phyloP scores from a whole-genome alignment of 2,888 invertebrate species.

The Herminia tarsipennalis region DNA sequence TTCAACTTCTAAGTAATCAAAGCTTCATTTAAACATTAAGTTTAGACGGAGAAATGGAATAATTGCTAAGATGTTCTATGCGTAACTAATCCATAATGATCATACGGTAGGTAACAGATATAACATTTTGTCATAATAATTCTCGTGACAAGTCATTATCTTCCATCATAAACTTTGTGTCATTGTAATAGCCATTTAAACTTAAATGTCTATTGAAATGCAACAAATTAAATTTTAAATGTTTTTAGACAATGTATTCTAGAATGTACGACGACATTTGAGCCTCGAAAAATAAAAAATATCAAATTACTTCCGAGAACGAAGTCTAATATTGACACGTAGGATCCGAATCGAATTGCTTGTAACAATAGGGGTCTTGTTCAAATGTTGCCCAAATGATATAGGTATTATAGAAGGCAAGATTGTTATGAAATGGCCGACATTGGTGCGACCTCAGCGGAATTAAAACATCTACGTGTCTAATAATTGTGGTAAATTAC shows the following conservation, averaged over 20 bases:
- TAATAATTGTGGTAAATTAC: slow-evolving; percentile 76
- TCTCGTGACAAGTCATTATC: slow-evolving; percentile 17
- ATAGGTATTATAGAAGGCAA: slow-evolving; percentile 54
- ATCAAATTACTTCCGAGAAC: slow-evolving; percentile 73
- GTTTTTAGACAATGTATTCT: slow-evolving; percentile 15
- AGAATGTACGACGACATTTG: slow-evolving; percentile 26
- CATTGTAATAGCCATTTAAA: slow-evolving; percentile 10
- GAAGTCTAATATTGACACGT: slow-evolving; percentile 66
- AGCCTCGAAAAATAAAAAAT: slow-evolving; percentile 54
- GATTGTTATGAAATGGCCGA: slow-evolving; percentile 58
- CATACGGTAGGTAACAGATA: slow-evolving; percentile 25
- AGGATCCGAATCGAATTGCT: slow-evolving; percentile 57
- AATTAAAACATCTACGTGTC: slow-evolving; percentile 71
- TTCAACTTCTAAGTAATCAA: slow-evolving; percentile 19
- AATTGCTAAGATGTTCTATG: slow-evolving; percentile 19
- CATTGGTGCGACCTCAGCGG: slow-evolving; percentile 73
- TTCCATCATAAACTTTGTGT: slow-evolving; percentile 13
- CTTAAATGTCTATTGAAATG: slow-evolving; percentile 15
- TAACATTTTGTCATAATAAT: slow-evolving; percentile 25
- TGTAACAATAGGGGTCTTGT: slow-evolving; percentile 55
- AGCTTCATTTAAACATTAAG: slow-evolving; percentile 5
- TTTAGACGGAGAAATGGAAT: slow-evolving; percentile 18
- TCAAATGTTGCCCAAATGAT: slow-evolving; percentile 53
- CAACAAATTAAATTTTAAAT: slow-evolving; percentile 22
- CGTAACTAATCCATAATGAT: slow-evolving; percentile 35